Evolutionary conservation across 2,888 invertebrate species (phyloP).

Genomic region (Sympetrum striolatum): DNA sequence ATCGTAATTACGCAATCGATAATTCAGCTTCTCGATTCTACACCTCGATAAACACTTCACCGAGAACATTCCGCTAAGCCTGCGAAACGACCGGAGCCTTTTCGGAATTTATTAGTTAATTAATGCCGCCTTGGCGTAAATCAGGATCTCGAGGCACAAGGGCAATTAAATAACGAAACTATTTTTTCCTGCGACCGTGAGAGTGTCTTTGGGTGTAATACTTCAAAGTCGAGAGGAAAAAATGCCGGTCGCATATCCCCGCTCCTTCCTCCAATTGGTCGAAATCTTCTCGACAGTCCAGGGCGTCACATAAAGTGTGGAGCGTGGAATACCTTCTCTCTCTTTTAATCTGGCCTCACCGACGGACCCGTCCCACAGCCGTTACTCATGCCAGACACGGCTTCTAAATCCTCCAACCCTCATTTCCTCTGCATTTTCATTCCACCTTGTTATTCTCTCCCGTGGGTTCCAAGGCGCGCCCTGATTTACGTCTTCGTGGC

Average conservation of each 20-base stretch:
- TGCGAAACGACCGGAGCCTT: no score
- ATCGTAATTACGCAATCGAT: no score
- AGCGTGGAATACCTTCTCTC: neutral
- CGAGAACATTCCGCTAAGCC: no score
- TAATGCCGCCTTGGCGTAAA: neutral
- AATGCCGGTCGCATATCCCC: neutral
- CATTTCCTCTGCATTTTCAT: neutral
- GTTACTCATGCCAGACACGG: neutral
- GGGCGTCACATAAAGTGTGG: neutral
- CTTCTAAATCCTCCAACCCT: neutral
- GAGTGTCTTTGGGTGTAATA: neutral
- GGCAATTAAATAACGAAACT: neutral
- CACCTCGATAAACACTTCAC: no score
- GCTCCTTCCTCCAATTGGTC: neutral
- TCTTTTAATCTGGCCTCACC: neutral
- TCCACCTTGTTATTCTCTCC: slow-evolving; percentile 6
- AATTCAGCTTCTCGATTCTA: no score
- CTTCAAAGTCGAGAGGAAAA: neutral
- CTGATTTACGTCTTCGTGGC: neutral
- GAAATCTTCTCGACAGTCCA: neutral
- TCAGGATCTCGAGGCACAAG: neutral
- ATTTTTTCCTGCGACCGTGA: neutral
- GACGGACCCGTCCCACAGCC: neutral
- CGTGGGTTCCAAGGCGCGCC: neutral
- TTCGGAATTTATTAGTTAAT: neutral